Evolutionary conservation across 2,113 vertebrate genomes (phyloP).

Genomic region (Trogon surrucura): DNA sequence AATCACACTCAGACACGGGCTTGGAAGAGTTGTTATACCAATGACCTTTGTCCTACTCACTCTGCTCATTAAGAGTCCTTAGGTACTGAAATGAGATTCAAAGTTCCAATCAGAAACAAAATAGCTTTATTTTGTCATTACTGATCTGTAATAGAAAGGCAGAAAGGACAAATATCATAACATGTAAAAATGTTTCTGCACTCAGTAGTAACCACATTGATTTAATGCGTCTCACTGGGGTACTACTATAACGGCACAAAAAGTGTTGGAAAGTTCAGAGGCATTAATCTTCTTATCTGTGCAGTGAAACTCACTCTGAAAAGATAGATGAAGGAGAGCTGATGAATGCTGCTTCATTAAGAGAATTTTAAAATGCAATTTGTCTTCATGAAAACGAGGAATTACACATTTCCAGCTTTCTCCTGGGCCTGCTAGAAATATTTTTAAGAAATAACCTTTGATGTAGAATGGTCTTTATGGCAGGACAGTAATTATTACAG

Average conservation of each 20-base stretch:
- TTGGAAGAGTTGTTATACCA: not conserved
- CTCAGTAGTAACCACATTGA: constrained; percentile 55
- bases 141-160: not conserved
- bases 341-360: constrained; percentile 81
- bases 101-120: not conserved
- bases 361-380: constrained; percentile 80
- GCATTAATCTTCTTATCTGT: constrained; percentile 77
- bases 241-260: constrained; percentile 42
- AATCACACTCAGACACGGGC: not conserved
- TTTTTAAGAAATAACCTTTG: constrained; percentile 70
- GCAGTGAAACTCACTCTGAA: constrained; percentile 71
- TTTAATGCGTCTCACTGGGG: constrained; percentile 62
- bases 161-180: constrained; percentile 48
- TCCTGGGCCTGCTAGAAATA: constrained; percentile 55
- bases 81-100: not conserved
- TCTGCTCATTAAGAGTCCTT: not conserved
- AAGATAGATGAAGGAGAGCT: constrained; percentile 77
- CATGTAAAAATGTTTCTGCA: constrained; percentile 54
- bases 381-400: constrained; percentile 78
- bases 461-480: constrained; percentile 38
- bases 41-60: not conserved
- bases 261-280: constrained; percentile 77
- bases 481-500: constrained; percentile 4
- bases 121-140: not conserved
- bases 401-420: constrained; percentile 75